Evolutionary conservation across 2,797 vertebrate species (phyloP), one percentile per base, ranked within the genome.

Genomic region (Steatocranus sp.): DNA sequence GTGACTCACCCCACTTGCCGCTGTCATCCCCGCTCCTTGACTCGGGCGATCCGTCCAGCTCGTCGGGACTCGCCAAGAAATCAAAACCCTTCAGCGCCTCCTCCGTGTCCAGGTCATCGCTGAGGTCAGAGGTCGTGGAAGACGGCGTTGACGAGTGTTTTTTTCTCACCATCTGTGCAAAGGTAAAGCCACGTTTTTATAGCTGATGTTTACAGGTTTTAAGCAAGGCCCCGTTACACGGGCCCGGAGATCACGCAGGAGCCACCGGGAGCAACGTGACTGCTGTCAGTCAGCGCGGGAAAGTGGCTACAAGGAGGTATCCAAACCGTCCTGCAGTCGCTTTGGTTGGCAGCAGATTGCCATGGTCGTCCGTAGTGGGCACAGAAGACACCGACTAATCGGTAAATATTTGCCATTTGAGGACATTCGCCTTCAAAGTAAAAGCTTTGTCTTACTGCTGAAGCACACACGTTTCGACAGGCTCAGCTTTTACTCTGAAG

Each of bases 51-150:
- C 84, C 91, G 53, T 98, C 98, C 93, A 96, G 96, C 90, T 98
- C 97, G 73, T 99, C 98, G 4, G 95, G 96, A 66, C 96, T 94
- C 66, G 93, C 95, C 91, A 99, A 88, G 91, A 99, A 99, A 88
- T 99, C 98, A 86, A 99, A 99, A 3, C 97, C 97, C 88, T 98
- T 98, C 90, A 99, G 95, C 41, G 97, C 98, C 93, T 98, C 98
- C 93, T 98, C 98, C 1, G 98, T 97, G 93, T 98, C 98, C 53
- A 96, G 95, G 92, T 99, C 98, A 78, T 99, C 98, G 82, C 95
- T 97, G 90, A 96, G 95, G 81, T 99, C 97, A 3, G 94, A 96
- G 70, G 92, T 88, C 5, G 94, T 85, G 41, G 94, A 94, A 4
- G 95, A 94, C 1, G 95, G 86, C 0, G 88, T 86, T 0, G 95